phyloP scores from a whole-genome alignment of 2,113 vertebrate genomes.

The Psophia crepitans region DNA sequence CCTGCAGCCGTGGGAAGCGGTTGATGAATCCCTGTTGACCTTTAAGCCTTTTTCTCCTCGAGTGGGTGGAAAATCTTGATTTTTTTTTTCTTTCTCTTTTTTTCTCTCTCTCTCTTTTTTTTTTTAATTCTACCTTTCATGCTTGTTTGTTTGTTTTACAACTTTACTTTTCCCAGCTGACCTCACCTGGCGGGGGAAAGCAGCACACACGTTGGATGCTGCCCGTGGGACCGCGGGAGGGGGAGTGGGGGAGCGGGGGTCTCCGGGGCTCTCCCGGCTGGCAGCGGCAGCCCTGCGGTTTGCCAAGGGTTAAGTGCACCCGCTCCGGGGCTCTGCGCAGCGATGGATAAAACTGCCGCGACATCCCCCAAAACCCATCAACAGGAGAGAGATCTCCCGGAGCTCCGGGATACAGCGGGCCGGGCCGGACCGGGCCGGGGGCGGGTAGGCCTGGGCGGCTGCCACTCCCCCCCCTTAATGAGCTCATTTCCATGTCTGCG shows the following conservation, averaged over 20 bases:
- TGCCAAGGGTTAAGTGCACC: not conserved
- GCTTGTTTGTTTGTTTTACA: not conserved
- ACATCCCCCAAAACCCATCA: not conserved
- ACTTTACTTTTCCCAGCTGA: not conserved
- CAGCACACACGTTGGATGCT: not conserved
- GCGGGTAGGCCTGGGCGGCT: conserved; percentile 34
- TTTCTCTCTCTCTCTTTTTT: too few relatives aligned
- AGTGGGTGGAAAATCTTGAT: not conserved
- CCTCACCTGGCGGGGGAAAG: not conserved
- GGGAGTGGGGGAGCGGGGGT: not conserved
- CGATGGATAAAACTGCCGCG: not conserved
- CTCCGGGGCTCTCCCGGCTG: not conserved
- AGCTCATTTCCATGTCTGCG: conserved; percentile 73
- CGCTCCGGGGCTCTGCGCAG: not conserved
- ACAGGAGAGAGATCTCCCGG: not conserved
- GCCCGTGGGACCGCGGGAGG: not conserved
- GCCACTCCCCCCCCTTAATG: conserved; percentile 70
- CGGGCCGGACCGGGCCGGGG: not conserved
- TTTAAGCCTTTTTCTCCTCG: not conserved
- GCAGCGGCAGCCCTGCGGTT: not conserved
- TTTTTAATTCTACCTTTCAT: not conserved
- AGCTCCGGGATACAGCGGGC: not conserved
- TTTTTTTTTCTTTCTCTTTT: rapidly evolving
- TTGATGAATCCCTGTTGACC: not conserved
- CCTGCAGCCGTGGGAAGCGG: not conserved